phyloP scores from a whole-genome alignment of 2,113 vertebrate genomes.

The Calidris pygmaea region DNA sequence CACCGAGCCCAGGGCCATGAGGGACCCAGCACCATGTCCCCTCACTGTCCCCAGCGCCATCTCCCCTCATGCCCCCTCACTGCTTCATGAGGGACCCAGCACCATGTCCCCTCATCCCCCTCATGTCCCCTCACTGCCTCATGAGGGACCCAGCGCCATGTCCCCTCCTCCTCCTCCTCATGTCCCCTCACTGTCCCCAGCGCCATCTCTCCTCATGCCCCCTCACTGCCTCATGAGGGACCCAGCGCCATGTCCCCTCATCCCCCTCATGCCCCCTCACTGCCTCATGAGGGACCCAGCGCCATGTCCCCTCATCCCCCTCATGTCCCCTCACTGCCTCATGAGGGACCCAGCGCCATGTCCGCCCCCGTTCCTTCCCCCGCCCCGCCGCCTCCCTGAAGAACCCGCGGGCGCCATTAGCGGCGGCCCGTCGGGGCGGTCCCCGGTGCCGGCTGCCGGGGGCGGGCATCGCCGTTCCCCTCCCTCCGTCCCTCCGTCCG shows the following conservation, averaged over 20 bases:
- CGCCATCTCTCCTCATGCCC: too few relatives aligned
- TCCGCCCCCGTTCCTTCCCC: too few relatives aligned
- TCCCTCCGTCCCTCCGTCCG: neutral
- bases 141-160: neutral
- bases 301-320: neutral
- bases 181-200: too few relatives aligned
- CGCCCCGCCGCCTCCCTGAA: neutral
- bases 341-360: neutral
- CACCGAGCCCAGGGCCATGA: neutral
- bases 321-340: neutral
- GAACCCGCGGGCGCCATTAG: neutral
- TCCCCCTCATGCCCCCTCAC: too few relatives aligned
- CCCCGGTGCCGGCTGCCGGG: neutral
- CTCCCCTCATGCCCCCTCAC: too few relatives aligned
- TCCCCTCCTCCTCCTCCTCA: neutral
- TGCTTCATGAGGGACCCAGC: too few relatives aligned
- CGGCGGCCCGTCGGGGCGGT: neutral
- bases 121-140: too few relatives aligned
- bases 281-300: too few relatives aligned
- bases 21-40: neutral
- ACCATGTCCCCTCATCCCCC: neutral
- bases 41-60: too few relatives aligned
- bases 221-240: neutral
- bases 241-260: neutral
- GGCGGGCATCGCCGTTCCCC: neutral